phyloP scores from a whole-genome alignment of 2,113 vertebrate genomes.

The Strix uralensis region DNA sequence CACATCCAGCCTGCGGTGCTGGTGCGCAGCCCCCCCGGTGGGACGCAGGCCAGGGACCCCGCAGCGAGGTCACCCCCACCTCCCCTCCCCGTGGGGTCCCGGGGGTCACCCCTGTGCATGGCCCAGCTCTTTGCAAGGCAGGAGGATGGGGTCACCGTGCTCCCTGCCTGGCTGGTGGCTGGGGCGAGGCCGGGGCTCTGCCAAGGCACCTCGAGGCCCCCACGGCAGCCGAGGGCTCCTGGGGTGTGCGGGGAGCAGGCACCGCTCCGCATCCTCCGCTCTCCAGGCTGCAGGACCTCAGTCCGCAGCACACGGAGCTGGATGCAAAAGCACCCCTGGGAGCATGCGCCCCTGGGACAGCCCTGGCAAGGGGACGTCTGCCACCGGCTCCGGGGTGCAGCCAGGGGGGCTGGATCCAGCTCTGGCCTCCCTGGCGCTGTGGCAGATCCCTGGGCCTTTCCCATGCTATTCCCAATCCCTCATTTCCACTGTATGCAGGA shows the following conservation, averaged over 20 bases:
- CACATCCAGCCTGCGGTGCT: neutral
- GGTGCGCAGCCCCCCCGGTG: accelerated
- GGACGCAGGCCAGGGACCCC: neutral
- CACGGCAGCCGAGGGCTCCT: neutral
- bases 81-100: neutral
- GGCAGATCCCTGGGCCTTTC: neutral
- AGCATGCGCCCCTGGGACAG: neutral
- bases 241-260: neutral
- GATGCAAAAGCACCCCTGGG: neutral
- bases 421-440: neutral
- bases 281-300: neutral
- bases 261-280: neutral
- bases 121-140: neutral
- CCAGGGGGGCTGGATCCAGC: accelerated
- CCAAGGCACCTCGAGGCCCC: accelerated
- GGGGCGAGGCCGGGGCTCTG: accelerated
- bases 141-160: neutral
- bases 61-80: neutral
- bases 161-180: neutral
- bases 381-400: neutral
- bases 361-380: accelerated
- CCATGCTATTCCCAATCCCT: neutral
- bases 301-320: neutral
- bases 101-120: neutral
- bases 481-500: accelerated